Conservation (phyloP, 2,888 invertebrate genomes). For the Ditylenchus weischeri region DNA sequence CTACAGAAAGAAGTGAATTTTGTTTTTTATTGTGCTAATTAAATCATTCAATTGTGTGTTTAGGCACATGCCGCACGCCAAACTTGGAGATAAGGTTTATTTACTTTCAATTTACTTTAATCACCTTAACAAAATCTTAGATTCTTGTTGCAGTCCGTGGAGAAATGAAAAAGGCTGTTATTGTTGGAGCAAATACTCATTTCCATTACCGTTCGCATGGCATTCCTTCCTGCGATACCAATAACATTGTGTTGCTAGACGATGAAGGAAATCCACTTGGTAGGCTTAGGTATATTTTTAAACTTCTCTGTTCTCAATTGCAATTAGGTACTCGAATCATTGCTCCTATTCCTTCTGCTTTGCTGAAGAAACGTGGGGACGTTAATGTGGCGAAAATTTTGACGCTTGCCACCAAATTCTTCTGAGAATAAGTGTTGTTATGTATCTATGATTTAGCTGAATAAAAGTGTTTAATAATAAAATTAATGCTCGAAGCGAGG, state of each 20-base stretch:
- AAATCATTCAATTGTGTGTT: too few relatives aligned
- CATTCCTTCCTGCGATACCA: conserved; percentile 56
- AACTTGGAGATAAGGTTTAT: conserved; percentile 54
- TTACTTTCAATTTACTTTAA: background rate
- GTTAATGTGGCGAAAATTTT: conserved; percentile 56
- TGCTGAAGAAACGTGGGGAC: conserved; percentile 45
- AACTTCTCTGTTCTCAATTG: background rate
- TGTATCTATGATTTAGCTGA: background rate
- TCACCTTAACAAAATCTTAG: conserved; percentile 30
- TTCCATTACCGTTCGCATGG: conserved; percentile 49
- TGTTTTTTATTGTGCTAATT: too few relatives aligned
- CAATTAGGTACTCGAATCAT: conserved; percentile 83
- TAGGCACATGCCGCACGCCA: conserved; percentile 55
- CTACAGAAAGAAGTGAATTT: conserved; percentile 29
- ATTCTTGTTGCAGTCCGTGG: conserved; percentile 56
- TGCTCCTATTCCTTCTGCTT: conserved; percentile 79
- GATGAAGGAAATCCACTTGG: too few relatives aligned
- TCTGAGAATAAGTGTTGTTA: conserved; percentile 28
- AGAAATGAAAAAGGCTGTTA: conserved; percentile 54
- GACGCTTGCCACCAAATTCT: conserved; percentile 57
- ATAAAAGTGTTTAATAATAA: too few relatives aligned
- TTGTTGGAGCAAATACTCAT: conserved; percentile 57
- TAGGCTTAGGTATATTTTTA: too few relatives aligned
- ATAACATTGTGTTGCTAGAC: conserved; percentile 75
- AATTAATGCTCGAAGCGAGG: too few relatives aligned